A percentile compares a stretch with the other conserved stretches of the same genome.
phyloP scores from a whole-genome alignment of 2,888 invertebrate genomes.

The Chironomus riparius region DNA sequence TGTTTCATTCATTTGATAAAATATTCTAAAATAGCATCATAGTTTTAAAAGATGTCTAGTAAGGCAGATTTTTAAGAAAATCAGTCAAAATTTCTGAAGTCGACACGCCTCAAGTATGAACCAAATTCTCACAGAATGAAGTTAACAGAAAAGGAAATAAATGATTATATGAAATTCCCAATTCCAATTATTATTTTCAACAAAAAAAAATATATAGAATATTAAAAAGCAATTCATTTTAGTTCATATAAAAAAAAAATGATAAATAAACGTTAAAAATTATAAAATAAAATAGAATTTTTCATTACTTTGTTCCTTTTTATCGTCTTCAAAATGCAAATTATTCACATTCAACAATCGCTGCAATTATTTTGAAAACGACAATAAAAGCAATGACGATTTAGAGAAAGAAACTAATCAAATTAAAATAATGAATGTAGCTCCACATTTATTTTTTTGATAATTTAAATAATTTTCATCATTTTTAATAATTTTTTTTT shows the following conservation, averaged over 20 bases:
- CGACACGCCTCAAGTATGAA: not conserved
- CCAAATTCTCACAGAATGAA: not conserved
- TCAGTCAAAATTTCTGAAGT: too few relatives aligned
- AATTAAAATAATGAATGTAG: not conserved
- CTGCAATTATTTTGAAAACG: not conserved
- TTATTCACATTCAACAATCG: not conserved
- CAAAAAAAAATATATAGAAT: not conserved
- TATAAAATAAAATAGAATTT: slow-evolving; percentile 2
- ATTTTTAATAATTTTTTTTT: not conserved
- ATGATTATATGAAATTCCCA: not conserved
- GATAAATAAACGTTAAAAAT: not conserved
- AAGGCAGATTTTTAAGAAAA: too few relatives aligned
- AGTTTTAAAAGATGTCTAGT: too few relatives aligned
- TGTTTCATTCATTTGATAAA: too few relatives aligned
- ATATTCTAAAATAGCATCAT: too few relatives aligned
- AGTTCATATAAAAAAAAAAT: not conserved
- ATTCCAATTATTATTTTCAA: not conserved
- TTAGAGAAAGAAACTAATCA: too few relatives aligned
- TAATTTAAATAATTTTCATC: slow-evolving; percentile 17
- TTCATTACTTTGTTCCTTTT: not conserved
- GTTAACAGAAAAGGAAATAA: not conserved
- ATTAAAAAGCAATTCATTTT: not conserved
- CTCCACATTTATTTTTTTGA: slow-evolving; percentile 13
- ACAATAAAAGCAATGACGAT: not conserved
- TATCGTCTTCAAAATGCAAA: slow-evolving; percentile 25